These are phyloP conservation scores for Macrobrachium rosenbergii DNA, from an alignment of 1,140 invertebrate species.

Conservation along the genomic window DNA sequence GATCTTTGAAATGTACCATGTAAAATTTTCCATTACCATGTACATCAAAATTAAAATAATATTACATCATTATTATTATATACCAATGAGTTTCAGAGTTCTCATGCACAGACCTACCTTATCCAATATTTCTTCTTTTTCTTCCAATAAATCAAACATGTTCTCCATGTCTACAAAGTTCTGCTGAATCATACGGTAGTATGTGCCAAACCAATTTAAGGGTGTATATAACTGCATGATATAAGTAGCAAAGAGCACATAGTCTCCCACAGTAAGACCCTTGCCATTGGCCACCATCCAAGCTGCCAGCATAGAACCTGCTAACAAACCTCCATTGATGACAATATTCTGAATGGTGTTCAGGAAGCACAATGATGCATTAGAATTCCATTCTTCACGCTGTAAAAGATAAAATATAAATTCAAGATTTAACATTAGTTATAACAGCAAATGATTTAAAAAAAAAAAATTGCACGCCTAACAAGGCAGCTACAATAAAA, in stretches of 20 bases:
- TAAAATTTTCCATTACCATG: too few relatives aligned
- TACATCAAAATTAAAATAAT: too few relatives aligned
- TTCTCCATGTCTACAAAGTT: conserved; percentile 99
- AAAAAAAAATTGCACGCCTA: too few relatives aligned
- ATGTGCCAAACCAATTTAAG: conserved; percentile 98
- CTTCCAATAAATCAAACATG: conserved; percentile 95
- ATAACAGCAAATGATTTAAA: too few relatives aligned
- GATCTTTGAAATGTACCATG: too few relatives aligned
- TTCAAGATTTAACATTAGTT: not conserved
- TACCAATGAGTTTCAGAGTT: too few relatives aligned
- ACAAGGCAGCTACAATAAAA: too few relatives aligned
- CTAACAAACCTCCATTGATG: conserved; percentile 86
- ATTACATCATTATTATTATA: too few relatives aligned
- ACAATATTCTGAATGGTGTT: conserved; percentile 92
- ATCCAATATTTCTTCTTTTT: conserved; percentile 82
- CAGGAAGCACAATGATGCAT: conserved; percentile 87
- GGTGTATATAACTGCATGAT: conserved; percentile 97
- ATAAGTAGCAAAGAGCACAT: conserved; percentile 94
- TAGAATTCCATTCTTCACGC: conserved; percentile 88
- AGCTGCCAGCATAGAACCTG: conserved; percentile 89
- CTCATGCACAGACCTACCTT: conserved; percentile 51
- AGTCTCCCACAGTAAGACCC: conserved; percentile 90
- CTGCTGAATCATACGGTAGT: conserved; percentile 96
- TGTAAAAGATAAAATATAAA: conserved; percentile 70
- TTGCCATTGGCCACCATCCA: conserved; percentile 80